Evolutionary conservation across 2,797 vertebrate species (phyloP).

Genomic region (Dryobates pubescens): DNA sequence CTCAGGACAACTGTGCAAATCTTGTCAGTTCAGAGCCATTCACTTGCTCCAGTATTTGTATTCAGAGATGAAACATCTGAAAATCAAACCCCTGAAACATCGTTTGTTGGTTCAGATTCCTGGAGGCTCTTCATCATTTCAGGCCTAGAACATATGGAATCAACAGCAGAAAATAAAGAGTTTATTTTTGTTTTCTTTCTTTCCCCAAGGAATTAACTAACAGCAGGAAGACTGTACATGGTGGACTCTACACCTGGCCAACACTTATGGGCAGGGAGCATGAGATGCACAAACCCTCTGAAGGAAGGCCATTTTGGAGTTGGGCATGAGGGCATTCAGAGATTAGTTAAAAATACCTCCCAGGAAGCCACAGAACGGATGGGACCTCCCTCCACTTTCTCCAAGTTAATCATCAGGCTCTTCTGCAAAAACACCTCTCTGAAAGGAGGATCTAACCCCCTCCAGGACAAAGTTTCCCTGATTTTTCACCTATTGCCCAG

Average conservation of each 20-base stretch:
- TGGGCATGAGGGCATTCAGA: accelerated
- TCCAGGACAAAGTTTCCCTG: not conserved
- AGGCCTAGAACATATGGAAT: not conserved
- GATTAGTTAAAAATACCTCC: not conserved
- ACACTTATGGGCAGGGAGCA: accelerated
- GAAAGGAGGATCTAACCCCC: not conserved
- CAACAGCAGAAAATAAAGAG: not conserved
- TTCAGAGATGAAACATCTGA: not conserved
- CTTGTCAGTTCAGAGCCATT: not conserved
- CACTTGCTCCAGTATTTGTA: not conserved
- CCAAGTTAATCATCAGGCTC: accelerated
- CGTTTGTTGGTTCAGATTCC: not conserved
- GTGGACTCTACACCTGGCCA: not conserved
- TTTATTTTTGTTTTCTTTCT: not conserved
- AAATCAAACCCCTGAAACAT: not conserved
- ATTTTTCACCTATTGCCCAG: not conserved
- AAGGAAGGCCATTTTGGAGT: not conserved
- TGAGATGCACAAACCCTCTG: not conserved
- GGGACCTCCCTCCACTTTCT: not conserved
- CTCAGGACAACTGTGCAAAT: not conserved
- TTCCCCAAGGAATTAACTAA: accelerated
- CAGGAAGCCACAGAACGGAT: not conserved
- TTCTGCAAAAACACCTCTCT: not conserved
- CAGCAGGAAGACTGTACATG: accelerated
- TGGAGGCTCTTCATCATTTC: not conserved